Percentiles rank a stretch among this genome's conserved stretches.
phyloP scores from a whole-genome alignment of 2,797 vertebrate genomes.

The Oreonectes daqikongensis region DNA sequence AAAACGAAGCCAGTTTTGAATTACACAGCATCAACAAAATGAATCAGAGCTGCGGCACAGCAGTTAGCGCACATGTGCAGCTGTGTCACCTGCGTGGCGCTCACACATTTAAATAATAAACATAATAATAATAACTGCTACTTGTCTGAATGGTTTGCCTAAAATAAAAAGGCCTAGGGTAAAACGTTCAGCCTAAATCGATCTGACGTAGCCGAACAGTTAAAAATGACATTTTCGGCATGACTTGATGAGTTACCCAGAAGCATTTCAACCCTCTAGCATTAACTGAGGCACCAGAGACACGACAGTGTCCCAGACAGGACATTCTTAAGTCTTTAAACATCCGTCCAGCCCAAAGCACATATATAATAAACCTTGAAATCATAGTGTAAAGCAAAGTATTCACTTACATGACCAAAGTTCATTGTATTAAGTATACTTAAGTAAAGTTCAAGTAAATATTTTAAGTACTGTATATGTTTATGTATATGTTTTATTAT shows the following conservation, averaged over 20 bases:
- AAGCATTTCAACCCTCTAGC: constrained; percentile 47
- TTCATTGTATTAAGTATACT: no score
- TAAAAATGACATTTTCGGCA: background rate
- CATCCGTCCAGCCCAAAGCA: constrained; percentile 28
- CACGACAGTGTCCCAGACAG: constrained; percentile 29
- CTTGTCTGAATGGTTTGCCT: background rate
- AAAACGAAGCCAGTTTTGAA: background rate
- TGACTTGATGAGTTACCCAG: constrained; percentile 61
- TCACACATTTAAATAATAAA: background rate
- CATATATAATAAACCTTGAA: constrained; percentile 28
- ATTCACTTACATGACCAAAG: background rate
- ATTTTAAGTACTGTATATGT: no score
- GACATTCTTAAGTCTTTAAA: constrained; percentile 38
- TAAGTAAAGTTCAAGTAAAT: no score
- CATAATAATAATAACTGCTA: background rate
- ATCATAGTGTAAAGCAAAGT: constrained; percentile 18
- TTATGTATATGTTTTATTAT: no score
- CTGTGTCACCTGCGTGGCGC: background rate
- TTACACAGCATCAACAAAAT: background rate
- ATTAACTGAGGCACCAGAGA: constrained; percentile 39
- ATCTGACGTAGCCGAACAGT: background rate
- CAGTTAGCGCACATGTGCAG: background rate
- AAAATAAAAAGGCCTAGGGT: background rate
- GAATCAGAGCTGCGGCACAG: background rate
- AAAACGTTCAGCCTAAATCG: background rate